Conservation (phyloP, 2,113 vertebrate genomes). For the Takifugu flavidus region DNA sequence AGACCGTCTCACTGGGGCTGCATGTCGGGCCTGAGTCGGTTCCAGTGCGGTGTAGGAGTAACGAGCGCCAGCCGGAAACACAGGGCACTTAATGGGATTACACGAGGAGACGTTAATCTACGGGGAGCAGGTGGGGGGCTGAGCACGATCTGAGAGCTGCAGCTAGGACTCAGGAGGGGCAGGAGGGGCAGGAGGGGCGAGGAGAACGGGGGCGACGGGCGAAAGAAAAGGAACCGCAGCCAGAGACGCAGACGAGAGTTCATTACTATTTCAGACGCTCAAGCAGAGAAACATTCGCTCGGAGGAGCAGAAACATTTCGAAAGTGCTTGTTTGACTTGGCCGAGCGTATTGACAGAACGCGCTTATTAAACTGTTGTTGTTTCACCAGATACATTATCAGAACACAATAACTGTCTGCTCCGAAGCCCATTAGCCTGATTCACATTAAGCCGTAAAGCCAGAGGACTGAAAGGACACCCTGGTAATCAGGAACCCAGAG, state of each 20-base stretch:
- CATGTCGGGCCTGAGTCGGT: slow-evolving; percentile 45
- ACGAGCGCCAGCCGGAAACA: slow-evolving; percentile 58
- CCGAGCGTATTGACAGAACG: slow-evolving; percentile 3
- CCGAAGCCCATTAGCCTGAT: slow-evolving; percentile 44
- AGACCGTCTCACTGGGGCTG: slow-evolving; percentile 21
- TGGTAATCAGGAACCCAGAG: slow-evolving; percentile 58
- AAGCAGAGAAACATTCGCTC: slow-evolving; percentile 11
- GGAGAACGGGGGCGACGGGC: not conserved
- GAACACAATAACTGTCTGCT: slow-evolving; percentile 46
- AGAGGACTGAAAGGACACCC: slow-evolving; percentile 42
- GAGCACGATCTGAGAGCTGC: slow-evolving; percentile 65
- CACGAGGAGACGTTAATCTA: slow-evolving; percentile 68
- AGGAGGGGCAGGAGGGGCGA: slow-evolving; percentile 13
- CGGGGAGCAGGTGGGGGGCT: slow-evolving; percentile 71
- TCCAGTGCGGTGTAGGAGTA: slow-evolving; percentile 48
- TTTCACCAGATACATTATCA: slow-evolving; percentile 41
- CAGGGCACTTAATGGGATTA: slow-evolving; percentile 70
- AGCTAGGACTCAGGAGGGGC: slow-evolving; percentile 37
- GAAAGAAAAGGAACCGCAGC: not conserved
- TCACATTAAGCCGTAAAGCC: slow-evolving; percentile 38
- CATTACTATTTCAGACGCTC: slow-evolving; percentile 4
- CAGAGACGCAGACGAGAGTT: slow-evolving; percentile 18
- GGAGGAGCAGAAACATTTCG: slow-evolving; percentile 40
- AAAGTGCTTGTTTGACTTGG: slow-evolving; percentile 46
- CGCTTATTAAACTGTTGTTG: slow-evolving; percentile 23